Percentiles rank a stretch among this genome's conserved stretches.
Evolutionary conservation across 2,797 vertebrate species (phyloP).

Genomic region (Catostomus latipinnis): DNA sequence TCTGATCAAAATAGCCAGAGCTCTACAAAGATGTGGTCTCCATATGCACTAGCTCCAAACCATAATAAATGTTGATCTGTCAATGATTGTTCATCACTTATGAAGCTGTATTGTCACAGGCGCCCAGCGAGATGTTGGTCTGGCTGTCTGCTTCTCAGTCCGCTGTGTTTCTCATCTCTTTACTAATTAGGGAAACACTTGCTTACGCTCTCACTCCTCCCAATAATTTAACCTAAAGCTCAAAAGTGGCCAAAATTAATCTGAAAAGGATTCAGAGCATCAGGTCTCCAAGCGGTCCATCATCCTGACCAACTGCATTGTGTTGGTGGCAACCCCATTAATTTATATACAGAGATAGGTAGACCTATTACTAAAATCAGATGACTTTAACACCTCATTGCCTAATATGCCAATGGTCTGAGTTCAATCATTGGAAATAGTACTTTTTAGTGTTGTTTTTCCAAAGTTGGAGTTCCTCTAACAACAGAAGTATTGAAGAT

Average conservation of each 20-base stretch:
- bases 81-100: conserved; percentile 17
- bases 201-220: conserved; percentile 18
- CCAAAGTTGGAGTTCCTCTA: too few species aligned
- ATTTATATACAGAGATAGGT: too few species aligned
- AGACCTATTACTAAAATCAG: not conserved
- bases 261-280: conserved; percentile 1
- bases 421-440: too few species aligned
- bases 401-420: too few species aligned
- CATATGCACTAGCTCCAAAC: conserved; percentile 52
- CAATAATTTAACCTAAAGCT: conserved; percentile 26
- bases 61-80: conserved; percentile 48
- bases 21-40: conserved; percentile 42
- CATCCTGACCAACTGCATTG: not conserved
- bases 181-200: conserved; percentile 48
- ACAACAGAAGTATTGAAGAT: too few species aligned
- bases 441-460: too few species aligned
- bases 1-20: conserved; percentile 39
- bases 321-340: not conserved
- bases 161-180: conserved; percentile 30
- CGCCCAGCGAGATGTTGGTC: conserved; percentile 5
- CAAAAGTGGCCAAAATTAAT: conserved; percentile 39
- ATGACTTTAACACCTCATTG: not conserved
- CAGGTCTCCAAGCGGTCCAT: conserved; percentile 5
- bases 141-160: conserved; percentile 5
- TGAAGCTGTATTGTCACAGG: conserved; percentile 24